A percentile compares a stretch with the other conserved stretches of the same genome.
Conservation (phyloP, 2,797 vertebrate species). For the Aotus griseimembra region DNA sequence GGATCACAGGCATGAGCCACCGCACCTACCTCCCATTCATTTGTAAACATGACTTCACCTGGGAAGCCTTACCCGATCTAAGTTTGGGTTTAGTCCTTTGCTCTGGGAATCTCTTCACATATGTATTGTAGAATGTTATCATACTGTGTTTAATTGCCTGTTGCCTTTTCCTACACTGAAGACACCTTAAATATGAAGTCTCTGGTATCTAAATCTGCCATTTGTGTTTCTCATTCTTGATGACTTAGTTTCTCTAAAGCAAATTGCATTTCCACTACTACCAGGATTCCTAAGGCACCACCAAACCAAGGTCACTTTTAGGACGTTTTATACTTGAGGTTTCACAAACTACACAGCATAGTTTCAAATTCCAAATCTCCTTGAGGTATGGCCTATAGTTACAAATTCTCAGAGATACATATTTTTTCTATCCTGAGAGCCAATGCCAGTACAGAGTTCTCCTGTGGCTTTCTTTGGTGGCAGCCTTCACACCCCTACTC, state of each 20-base stretch:
- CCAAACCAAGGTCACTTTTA: neutral
- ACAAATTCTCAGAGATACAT: neutral
- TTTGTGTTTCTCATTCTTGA: neutral
- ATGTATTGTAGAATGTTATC: neutral
- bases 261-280: neutral
- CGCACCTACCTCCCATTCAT: accelerated
- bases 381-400: neutral
- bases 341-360: neutral
- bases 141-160: neutral
- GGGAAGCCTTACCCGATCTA: neutral
- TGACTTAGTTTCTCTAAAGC: neutral
- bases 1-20: neutral
- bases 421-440: neutral
- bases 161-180: neutral
- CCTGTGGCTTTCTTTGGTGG: neutral
- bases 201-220: neutral
- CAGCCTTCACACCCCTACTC: too few relatives aligned
- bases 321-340: neutral
- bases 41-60: neutral
- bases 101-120: neutral
- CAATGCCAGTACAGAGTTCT: neutral
- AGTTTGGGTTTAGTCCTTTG: neutral
- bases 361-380: neutral
- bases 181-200: neutral
- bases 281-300: neutral